Base-by-base conservation (phyloP, 2,797 vertebrate genomes). In the Sebastes nivosus region DNA sequence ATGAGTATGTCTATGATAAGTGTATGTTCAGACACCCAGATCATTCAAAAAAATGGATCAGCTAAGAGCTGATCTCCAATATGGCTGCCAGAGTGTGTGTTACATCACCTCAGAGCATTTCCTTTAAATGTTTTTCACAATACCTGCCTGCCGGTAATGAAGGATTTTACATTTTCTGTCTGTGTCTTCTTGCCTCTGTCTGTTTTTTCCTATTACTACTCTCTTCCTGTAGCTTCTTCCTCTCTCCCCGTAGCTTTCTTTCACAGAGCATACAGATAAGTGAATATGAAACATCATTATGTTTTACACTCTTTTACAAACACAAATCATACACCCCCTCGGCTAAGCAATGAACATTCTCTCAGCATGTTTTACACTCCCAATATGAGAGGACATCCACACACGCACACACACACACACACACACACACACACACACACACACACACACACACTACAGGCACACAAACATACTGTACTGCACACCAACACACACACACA, bases 311-410 rank as follows among this genome's bases (percentile, higher is more conserved):
- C 82, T 60, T 82, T 71, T 81, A 55, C 61, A 83, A 90, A 88
- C 61, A 83, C 50, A 81, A 76, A 83, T 79, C 69, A 65, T 18
- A 75, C 82, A 79, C 76, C 84, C 79, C 79, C 67, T 76, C 14
- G 1, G 87, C 84, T 71, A 67, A 76, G 81, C 79, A 74, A 78
- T 86, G 83, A 87, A 88, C 86, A 84, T 83, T 75, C 82, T 68
- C 64, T 22, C 68, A 52, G 67, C 5, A 2, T 68, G 55, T 68
- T 74, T 85, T 76, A 69, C 63, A 67, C 75, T 72, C 34, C 57
- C 71, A 71, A 20, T 71, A 58, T 71, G 32, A 20, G 32, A 57
- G 54, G 20, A 13, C 20, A 36, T 22, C 18, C 5, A 20, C n/a
- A 57, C 72, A 67, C 67, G 75, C 30, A 61, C 64, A 61, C 55